Evolutionary conservation across 1,140 invertebrate species (phyloP), one percentile per base, ranked within the genome.

Genomic region (Ceratosolen solmsi): DNA sequence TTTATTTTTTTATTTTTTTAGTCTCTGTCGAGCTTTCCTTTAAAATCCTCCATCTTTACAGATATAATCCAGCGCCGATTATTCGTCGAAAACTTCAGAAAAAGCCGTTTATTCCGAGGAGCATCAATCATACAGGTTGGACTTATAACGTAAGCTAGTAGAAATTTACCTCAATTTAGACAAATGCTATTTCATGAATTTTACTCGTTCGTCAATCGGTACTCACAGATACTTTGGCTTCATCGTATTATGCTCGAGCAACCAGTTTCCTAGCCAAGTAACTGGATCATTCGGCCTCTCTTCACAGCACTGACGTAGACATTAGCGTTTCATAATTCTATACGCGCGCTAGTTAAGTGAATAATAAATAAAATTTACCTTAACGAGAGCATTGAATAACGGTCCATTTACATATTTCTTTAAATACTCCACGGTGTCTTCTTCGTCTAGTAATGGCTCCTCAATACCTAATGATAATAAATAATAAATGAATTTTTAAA

Each of bases 221-320:
- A 75, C 80, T 75, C 54, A 70, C 65, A 84, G 83, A 25, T 90
- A 88, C 86, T 90, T 91, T 1, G 94, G 95, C 86, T 95, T 95
- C 86, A 95, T 95, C 7, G 95, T 95, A 90, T 97, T 96, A 89
- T 96, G 94, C 36, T 92, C 87, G 1, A 95, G 88, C 41, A 97
- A 89, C 94, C 95, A 96, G 87, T 96, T 94, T 13, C 95, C 96
- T 22, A 97, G 88, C 94, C 95, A 97, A 11, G 94, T 84, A 70
- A 97, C 90, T 9, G 96, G 96, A 88, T 97, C 95, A 1, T 91
- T 90, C 0, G 96, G 96, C 84, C 95, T 95, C 79, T 93, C 91
- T 86, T 94, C 94, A 79, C 94, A 95, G 20, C 88, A 89, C 90
- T 91, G 82, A 11, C 33, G 15, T 38, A 22, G 3, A 17, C 5